Percentiles rank a stretch among this genome's conserved stretches.
These are phyloP conservation scores for Embidobia sp. DNA, from an alignment of 2,888 invertebrate species.

Conservation along the genomic window DNA sequence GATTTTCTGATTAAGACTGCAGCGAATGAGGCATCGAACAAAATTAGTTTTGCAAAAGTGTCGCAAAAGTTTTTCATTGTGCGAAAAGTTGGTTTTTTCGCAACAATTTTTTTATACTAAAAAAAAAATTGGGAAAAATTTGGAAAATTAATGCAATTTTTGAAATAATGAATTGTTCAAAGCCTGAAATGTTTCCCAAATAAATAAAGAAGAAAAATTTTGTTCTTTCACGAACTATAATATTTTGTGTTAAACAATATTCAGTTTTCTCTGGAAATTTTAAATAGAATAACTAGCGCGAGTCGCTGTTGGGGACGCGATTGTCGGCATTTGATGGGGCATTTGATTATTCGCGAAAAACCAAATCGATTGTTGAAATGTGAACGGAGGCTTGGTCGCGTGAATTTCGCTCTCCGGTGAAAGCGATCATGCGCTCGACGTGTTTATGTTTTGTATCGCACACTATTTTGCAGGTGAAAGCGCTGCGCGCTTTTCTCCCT, in stretches of 20 bases:
- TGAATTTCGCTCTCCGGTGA: constrained; percentile 18
- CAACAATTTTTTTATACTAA: too few relatives aligned
- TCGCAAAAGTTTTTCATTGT: too few relatives aligned
- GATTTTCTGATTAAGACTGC: too few relatives aligned
- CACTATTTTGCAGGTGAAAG: constrained; percentile 26
- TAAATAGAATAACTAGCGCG: background rate
- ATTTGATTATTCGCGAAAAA: constrained; percentile 20
- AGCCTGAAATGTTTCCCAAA: too few relatives aligned
- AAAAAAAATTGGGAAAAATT: too few relatives aligned
- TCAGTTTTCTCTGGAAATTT: background rate
- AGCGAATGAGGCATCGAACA: too few relatives aligned
- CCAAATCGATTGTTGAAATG: constrained; percentile 33
- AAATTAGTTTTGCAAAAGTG: too few relatives aligned
- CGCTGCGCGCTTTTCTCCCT: constrained; percentile 6
- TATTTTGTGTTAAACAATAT: background rate
- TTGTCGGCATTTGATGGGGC: background rate
- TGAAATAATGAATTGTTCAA: too few relatives aligned
- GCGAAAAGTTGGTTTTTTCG: too few relatives aligned
- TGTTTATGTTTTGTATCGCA: constrained; percentile 35
- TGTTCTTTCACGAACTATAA: background rate
- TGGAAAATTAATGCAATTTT: too few relatives aligned
- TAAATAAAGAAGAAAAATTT: too few relatives aligned
- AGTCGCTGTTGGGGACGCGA: background rate
- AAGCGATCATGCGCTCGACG: constrained; percentile 42
- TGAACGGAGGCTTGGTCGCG: constrained; percentile 16